These are phyloP conservation scores for Agriopis marginaria DNA, from an alignment of 2,888 invertebrate species.

Conservation along the genomic window DNA sequence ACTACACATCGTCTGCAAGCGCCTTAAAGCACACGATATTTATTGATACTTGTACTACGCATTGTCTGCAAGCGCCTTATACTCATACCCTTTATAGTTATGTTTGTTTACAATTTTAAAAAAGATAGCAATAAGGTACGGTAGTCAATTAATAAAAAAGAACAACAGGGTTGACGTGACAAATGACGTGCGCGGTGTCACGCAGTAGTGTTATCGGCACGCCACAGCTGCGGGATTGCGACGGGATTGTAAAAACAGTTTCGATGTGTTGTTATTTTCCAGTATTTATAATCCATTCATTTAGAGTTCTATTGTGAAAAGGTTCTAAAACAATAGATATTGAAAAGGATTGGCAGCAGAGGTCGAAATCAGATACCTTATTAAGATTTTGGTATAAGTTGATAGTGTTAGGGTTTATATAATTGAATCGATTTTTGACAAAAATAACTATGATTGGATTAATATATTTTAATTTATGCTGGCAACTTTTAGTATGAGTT, in stretches of 20 bases:
- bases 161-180: conserved; percentile 35
- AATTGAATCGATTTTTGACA: no score
- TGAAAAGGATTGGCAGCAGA: no score
- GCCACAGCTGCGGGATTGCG: conserved; percentile 39
- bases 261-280: conserved; percentile 1
- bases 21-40: no score
- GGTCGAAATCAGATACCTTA: no score
- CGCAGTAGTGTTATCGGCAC: conserved; percentile 41
- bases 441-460: no score
- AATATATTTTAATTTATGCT: no score
- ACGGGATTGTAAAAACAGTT: conserved; percentile 21
- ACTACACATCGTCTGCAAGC: no score
- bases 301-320: background rate
- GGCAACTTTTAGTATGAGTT: no score
- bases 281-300: background rate
- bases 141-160: conserved; percentile 33
- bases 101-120: conserved; percentile 7
- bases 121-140: conserved; percentile 15
- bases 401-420: no score
- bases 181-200: conserved; percentile 41
- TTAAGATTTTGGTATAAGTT: no score
- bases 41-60: no score
- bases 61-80: no score
- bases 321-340: background rate
- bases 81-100: background rate